Evolutionary conservation across 2,113 vertebrate genomes (phyloP).

Genomic region (Alligator mississippiensis): DNA sequence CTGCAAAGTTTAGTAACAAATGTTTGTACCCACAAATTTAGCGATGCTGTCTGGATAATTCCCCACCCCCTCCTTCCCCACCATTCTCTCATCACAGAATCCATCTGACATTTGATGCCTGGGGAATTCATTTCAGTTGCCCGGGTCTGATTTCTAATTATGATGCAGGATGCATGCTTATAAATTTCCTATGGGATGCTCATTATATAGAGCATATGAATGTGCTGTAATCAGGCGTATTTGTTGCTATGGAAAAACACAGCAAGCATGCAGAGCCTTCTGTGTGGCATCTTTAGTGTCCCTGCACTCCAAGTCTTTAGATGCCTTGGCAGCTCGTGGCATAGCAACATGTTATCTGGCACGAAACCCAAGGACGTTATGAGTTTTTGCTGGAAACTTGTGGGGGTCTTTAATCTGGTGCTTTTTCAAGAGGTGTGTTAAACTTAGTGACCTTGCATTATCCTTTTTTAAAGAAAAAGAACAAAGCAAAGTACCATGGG

Average conservation of each 20-base stretch:
- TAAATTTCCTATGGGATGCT: constrained; percentile 74
- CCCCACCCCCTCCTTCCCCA: not conserved
- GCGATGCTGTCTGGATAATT: not conserved
- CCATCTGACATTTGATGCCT: not conserved
- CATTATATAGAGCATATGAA: constrained; percentile 72
- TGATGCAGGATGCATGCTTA: constrained; percentile 54
- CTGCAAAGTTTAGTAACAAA: not conserved
- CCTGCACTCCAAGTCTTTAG: not conserved
- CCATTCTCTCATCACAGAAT: not conserved
- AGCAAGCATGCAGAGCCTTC: constrained; percentile 61
- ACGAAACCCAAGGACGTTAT: not conserved
- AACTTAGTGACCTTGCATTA: not conserved
- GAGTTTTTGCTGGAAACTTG: constrained; percentile 20
- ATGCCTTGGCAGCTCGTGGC: constrained; percentile 37
- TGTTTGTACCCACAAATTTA: fast-evolving
- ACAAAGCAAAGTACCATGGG: not conserved
- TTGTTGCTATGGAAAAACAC: constrained; percentile 76
- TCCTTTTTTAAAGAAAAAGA: not conserved
- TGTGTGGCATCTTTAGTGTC: constrained; percentile 61
- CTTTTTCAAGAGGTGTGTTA: not conserved
- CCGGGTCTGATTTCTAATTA: constrained; percentile 69
- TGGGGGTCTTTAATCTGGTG: fast-evolving
- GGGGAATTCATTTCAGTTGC: constrained; percentile 53
- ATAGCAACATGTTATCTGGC: constrained; percentile 44
- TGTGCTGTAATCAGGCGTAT: constrained; percentile 76